Conservation (phyloP, 1,140 invertebrate species). For the Agrypnia vestita region DNA sequence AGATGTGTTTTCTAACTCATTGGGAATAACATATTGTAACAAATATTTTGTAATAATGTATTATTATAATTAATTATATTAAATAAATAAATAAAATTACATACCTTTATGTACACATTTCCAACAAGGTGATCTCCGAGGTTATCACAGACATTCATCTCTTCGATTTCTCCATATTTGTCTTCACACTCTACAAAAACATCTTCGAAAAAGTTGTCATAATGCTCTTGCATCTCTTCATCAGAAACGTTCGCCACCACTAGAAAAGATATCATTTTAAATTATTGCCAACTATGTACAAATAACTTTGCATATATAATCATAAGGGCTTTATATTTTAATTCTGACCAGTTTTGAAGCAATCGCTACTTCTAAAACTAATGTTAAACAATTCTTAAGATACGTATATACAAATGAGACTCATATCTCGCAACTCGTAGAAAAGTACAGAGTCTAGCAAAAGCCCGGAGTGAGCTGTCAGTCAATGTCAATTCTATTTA, state of each 20-base stretch:
- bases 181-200: constrained; percentile 98
- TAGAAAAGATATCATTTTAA: constrained; percentile 61
- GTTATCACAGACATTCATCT: constrained; percentile 99
- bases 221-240: constrained; percentile 98
- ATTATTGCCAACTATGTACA: not conserved
- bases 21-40: too few species aligned
- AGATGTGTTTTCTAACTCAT: too few species aligned
- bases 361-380: not conserved
- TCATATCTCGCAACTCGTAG: too few species aligned
- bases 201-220: constrained; percentile 99
- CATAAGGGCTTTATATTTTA: not conserved
- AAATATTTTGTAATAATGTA: too few species aligned
- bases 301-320: not conserved
- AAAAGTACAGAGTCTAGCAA: too few species aligned
- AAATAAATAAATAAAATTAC: not conserved
- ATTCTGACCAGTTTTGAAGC: not conserved
- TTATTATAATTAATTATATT: too few species aligned
- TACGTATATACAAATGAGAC: not conserved
- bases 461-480: too few species aligned
- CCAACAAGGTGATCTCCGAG: constrained; percentile 98
- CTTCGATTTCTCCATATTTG: constrained; percentile 99
- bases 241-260: constrained; percentile 94
- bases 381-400: too few species aligned
- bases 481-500: too few species aligned
- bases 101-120: constrained; percentile 97